Base-by-base conservation (phyloP, 2,888 invertebrate genomes). In the Drosophila diplacantha region DNA sequence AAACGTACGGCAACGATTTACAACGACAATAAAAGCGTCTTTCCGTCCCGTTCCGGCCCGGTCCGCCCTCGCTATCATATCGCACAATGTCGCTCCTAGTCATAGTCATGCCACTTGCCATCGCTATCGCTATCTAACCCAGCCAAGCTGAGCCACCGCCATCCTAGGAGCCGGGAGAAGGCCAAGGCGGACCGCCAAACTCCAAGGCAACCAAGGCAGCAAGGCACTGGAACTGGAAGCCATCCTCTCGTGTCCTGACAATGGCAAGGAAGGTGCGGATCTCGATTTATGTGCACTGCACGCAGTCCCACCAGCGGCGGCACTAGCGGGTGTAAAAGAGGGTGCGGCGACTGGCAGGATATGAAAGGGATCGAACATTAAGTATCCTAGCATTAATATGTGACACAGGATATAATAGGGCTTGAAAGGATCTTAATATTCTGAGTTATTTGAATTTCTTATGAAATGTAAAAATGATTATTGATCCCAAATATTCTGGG, bases 201-300 rank as follows among this genome's bases (percentile, higher is more conserved):
- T 47, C 58, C 51, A 37, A 67, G 47, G 65, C 68, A 58, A 52
- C 69, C 47, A 34, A 31, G 60, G 53, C 47, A 49, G 44, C 43
- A 41, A 34, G 62, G 56, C 66, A 49, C 35, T 22, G 43, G 61
- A 49, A 22, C 44, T 57, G 31, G 29, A 46, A 34, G 65, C 63
- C 79, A 68, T 70, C 70, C 80, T 66, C 57, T 59, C 68, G 68
- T 50, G 56, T 76, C 77, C 82, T 80, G 61, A 83, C 83, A 79
- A 77, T 78, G 78, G 63, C 79, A 75, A 74, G 71, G 81, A 80
- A 80, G 80, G 80, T 80, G 83, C 80, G 76, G 83, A 80, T 80
- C 81, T 83, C 80, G 83, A 80, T 80, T 80, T 81, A 81, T 80
- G 83, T 83, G 81, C 83, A 77, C 69, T 78, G 83, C 78, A 78